Percentiles rank a stretch among this genome's conserved stretches.
Evolutionary conservation across 2,797 vertebrate species (phyloP).

Genomic region (Lycodopsis pacificus): DNA sequence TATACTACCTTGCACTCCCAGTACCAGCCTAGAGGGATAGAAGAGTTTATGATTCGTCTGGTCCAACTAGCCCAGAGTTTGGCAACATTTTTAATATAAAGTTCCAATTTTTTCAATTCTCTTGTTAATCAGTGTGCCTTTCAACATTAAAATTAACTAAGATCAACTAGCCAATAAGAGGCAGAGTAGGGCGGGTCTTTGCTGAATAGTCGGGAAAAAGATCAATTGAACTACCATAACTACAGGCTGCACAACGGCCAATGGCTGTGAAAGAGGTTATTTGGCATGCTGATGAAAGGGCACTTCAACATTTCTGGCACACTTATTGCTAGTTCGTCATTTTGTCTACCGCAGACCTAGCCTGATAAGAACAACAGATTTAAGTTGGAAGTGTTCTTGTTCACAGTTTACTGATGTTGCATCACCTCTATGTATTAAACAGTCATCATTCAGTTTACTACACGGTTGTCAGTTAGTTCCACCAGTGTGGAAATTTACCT

Average conservation of each 20-base stretch:
- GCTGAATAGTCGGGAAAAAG: neutral
- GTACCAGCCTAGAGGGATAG: neutral
- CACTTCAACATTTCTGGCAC: neutral
- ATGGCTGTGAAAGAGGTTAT: neutral
- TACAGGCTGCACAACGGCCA: neutral
- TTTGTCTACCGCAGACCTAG: too few species aligned
- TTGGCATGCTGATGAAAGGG: neutral
- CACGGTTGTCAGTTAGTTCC: neutral
- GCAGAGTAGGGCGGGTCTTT: neutral
- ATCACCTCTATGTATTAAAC: neutral
- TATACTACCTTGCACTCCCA: neutral
- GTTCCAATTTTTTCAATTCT: neutral
- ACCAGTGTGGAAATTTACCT: conserved; percentile 55
- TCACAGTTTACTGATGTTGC: neutral
- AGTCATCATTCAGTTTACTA: neutral
- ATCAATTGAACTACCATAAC: neutral
- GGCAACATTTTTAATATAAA: neutral
- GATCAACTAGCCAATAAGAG: neutral
- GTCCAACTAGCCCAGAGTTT: neutral
- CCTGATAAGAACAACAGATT: neutral
- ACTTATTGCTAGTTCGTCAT: too few species aligned
- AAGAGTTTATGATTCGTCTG: neutral
- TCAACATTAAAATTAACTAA: neutral
- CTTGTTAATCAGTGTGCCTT: too few species aligned
- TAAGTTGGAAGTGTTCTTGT: neutral